These are phyloP conservation scores for Hymenopus coronatus DNA, from an alignment of 2,888 invertebrate genomes.

Conservation along the genomic window DNA sequence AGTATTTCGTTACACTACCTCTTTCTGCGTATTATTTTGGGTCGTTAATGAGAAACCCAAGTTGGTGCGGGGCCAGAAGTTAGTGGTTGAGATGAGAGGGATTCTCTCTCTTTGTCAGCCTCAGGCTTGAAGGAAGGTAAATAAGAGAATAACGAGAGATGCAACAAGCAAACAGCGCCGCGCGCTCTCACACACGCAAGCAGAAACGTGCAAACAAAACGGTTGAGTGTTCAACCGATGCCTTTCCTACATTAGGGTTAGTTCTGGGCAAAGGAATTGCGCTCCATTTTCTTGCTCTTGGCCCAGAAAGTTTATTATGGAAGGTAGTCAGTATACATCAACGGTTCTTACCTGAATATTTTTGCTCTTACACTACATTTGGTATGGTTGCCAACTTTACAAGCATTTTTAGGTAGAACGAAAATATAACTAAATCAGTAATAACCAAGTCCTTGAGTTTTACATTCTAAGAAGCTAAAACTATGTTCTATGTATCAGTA, in stretches of 20 bases:
- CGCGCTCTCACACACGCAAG: neutral
- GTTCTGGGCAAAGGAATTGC: neutral
- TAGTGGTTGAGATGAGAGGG: neutral
- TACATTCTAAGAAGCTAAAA: too few species aligned
- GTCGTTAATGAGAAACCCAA: neutral
- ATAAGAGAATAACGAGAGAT: neutral
- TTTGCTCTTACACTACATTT: too few species aligned
- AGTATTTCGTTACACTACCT: neutral
- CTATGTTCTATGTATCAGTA: too few species aligned
- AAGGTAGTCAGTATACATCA: too few species aligned
- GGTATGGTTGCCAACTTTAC: too few species aligned
- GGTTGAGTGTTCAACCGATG: neutral
- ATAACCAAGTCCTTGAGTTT: too few species aligned
- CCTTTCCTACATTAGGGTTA: neutral
- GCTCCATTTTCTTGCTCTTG: neutral
- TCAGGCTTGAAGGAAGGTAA: neutral
- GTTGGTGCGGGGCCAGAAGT: neutral
- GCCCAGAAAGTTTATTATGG: too few species aligned
- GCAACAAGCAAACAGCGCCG: neutral
- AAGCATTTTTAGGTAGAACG: too few species aligned
- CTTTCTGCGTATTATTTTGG: neutral
- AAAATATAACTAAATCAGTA: too few species aligned
- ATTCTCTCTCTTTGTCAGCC: neutral
- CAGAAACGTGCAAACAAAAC: neutral
- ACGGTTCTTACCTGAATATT: too few species aligned